These are phyloP conservation scores for Drosophila vallismaia DNA, from an alignment of 2,888 invertebrate species.

Conservation along the genomic window DNA sequence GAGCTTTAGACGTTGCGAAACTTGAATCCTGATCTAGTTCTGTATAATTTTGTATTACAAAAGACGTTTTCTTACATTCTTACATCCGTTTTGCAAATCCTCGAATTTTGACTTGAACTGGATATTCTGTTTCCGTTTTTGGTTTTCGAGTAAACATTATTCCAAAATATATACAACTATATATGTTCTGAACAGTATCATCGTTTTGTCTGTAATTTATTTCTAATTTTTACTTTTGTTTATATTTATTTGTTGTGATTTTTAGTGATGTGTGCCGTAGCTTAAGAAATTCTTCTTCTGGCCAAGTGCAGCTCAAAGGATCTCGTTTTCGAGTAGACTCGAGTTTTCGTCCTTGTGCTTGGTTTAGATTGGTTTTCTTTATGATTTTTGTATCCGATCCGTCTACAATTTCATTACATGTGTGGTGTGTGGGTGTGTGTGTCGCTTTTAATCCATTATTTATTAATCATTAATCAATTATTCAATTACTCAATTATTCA, in stretches of 20 bases:
- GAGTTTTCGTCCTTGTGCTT: conserved; percentile 22
- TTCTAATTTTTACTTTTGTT: conserved; percentile 26
- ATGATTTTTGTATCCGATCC: conserved; percentile 66
- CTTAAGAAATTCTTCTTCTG: conserved; percentile 41
- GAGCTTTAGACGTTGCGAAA: conserved; percentile 19
- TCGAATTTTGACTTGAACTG: conserved; percentile 49
- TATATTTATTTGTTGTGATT: conserved; percentile 22
- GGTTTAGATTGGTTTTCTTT: conserved; percentile 44
- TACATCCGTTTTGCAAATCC: conserved; percentile 39
- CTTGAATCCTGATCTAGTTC: conserved; percentile 29
- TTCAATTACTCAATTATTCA: conserved; percentile 44
- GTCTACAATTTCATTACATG: conserved; percentile 63
- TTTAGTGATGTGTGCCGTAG: conserved; percentile 62
- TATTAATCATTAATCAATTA: conserved; percentile 40
- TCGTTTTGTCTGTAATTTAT: conserved; percentile 26
- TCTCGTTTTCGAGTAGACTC: conserved; percentile 2
- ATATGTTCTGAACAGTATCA: conserved; percentile 59
- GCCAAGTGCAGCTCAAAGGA: conserved; percentile 22
- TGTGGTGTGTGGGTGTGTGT: conserved; percentile 58
- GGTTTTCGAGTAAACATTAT: conserved; percentile 73
- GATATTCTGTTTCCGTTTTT: conserved; percentile 28
- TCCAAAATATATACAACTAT: conserved; percentile 77
- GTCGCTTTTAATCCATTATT: conserved; percentile 15
- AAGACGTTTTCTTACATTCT: conserved; percentile 48
- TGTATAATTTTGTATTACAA: conserved; percentile 65